Conservation (phyloP, 53 echinoderm and acorn worm genomes). For the Echinometra lucunter region DNA sequence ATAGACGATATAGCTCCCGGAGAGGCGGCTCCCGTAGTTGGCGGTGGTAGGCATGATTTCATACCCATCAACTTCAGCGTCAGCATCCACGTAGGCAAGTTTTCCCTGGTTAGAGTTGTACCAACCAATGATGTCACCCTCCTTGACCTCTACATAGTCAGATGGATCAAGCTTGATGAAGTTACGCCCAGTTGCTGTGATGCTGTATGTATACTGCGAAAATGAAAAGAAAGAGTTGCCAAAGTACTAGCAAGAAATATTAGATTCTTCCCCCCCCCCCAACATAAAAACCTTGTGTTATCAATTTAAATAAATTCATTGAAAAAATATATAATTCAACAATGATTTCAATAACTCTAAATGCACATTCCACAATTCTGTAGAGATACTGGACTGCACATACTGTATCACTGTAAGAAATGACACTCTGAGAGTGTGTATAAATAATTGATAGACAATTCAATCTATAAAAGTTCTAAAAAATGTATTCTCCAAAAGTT, state of each 20-base stretch:
- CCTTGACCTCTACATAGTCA: constrained; percentile 78
- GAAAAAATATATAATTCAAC: not conserved
- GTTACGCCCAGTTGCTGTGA: constrained; percentile 76
- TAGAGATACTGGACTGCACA: no score
- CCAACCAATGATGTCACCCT: constrained; percentile 91
- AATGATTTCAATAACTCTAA: no score
- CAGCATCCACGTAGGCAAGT: constrained; percentile 79
- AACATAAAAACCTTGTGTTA: no score
- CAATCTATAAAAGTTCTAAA: no score
- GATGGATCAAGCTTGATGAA: constrained; percentile 72
- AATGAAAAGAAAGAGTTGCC: not conserved
- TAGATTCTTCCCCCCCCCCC: no score
- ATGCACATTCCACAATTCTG: no score
- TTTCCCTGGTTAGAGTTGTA: constrained; percentile 88
- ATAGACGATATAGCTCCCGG: constrained; percentile 75
- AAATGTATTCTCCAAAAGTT: no score
- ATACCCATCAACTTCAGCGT: constrained; percentile 73
- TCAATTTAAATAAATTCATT: no score
- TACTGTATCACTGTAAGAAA: no score
- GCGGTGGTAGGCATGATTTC: constrained; percentile 78
- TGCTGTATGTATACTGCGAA: constrained; percentile 64
- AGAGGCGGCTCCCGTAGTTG: constrained; percentile 74
- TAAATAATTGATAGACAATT: no score
- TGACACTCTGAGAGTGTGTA: no score
- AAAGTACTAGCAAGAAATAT: no score